A percentile compares a stretch with the other conserved stretches of the same genome.
Evolutionary conservation across 2,113 vertebrate genomes (phyloP).

Genomic region (Sebastes schlegelii): DNA sequence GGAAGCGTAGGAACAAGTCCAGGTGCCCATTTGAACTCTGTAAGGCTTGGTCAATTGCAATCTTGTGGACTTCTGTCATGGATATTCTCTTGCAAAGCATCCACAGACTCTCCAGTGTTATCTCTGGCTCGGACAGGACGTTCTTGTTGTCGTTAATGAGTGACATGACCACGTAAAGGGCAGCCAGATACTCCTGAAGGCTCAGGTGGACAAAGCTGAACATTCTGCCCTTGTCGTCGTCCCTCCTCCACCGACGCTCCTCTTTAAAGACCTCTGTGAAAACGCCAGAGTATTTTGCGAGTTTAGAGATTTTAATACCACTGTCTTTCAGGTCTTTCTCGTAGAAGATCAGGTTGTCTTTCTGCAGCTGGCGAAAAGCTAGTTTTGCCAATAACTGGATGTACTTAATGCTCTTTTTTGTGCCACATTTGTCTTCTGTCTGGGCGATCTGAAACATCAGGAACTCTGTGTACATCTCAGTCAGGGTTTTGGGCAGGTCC

Average conservation of each 20-base stretch:
- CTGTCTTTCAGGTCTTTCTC: not conserved
- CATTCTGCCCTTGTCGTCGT: not conserved
- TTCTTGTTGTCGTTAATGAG: slow-evolving; percentile 14
- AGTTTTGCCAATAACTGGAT: not conserved
- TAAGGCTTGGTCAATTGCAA: not conserved
- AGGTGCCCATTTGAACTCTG: slow-evolving; percentile 9
- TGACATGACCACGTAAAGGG: not conserved
- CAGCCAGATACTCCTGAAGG: slow-evolving; percentile 23
- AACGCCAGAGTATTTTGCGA: not conserved
- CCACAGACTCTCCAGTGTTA: not conserved
- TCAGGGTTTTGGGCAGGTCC: slow-evolving; percentile 4
- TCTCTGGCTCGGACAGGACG: not conserved
- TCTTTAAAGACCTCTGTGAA: slow-evolving; percentile 13
- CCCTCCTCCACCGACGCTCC: not conserved
- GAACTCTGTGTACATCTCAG: slow-evolving; percentile 7
- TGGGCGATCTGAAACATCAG: not conserved
- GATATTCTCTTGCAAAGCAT: not conserved
- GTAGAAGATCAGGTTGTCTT: not conserved
- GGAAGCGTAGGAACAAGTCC: slow-evolving; percentile 11
- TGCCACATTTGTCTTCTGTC: not conserved
- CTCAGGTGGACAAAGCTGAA: slow-evolving; percentile 22
- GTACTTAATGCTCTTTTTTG: not conserved
- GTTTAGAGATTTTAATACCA: not conserved
- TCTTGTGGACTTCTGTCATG: not conserved
- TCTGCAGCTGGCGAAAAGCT: not conserved